Conservation (phyloP, 1,140 invertebrate species). For the Drosophila teissieri region DNA sequence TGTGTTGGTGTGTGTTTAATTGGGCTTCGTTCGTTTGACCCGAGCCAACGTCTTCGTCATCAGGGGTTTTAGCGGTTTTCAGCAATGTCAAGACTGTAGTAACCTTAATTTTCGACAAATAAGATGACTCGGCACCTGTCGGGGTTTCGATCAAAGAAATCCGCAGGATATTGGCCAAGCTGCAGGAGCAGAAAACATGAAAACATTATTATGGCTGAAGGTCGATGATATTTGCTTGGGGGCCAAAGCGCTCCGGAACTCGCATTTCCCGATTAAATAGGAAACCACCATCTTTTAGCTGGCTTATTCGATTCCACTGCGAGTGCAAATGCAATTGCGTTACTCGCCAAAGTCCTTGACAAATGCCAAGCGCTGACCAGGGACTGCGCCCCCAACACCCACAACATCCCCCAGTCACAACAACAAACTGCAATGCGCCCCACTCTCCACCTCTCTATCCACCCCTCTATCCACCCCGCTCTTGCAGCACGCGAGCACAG, state of each 20-base stretch:
- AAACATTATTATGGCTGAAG: not conserved
- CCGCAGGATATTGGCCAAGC: not conserved
- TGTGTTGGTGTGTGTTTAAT: too few species aligned
- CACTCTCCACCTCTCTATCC: not conserved
- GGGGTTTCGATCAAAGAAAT: too few species aligned
- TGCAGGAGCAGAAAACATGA: not conserved
- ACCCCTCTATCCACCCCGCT: not conserved
- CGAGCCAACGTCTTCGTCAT: constrained; percentile 18
- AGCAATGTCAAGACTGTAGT: constrained; percentile 75
- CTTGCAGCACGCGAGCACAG: constrained; percentile 14
- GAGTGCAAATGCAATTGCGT: constrained; percentile 20
- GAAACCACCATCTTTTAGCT: not conserved
- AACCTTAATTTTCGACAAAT: constrained; percentile 65
- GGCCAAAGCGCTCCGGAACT: not conserved
- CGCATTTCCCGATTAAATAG: constrained; percentile 4
- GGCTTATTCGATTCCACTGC: constrained; percentile 20
- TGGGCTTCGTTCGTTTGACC: constrained; percentile 12
- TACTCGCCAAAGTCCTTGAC: constrained; percentile 59
- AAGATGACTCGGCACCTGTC: not conserved
- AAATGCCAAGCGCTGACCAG: constrained; percentile 57
- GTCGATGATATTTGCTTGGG: not conserved
- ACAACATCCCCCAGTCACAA: not conserved
- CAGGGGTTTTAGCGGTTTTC: constrained; percentile 39
- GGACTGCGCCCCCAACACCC: constrained; percentile 12
- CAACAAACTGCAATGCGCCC: constrained; percentile 32